Conservation (phyloP, 2,888 invertebrate genomes). For the Macrosiphum euphorbiae region DNA sequence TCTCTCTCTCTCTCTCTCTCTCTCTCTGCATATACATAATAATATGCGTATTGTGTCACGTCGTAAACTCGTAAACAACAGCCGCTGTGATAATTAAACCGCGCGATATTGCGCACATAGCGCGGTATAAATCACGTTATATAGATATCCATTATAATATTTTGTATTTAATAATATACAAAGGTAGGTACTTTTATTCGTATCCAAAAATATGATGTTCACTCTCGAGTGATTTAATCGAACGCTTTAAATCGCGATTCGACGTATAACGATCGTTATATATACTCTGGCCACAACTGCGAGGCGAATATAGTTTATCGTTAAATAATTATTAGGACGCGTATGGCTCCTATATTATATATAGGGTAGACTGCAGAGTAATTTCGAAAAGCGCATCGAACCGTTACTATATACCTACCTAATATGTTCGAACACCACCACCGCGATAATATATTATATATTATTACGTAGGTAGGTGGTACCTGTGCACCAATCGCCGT, state of each 20-base stretch:
- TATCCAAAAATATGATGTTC: background rate
- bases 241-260: background rate
- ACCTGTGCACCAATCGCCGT: background rate
- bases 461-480: background rate
- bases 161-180: background rate
- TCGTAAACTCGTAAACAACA: background rate
- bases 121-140: background rate
- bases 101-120: background rate
- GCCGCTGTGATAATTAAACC: background rate
- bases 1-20: rapidly evolving
- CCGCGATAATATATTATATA: background rate
- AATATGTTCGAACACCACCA: background rate
- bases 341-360: background rate
- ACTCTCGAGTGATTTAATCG: background rate
- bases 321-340: background rate
- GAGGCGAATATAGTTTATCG: background rate
- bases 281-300: background rate
- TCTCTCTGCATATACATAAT: no score
- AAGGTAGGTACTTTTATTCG: background rate
- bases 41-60: background rate
- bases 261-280: background rate
- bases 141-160: background rate
- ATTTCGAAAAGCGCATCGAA: background rate
- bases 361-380: background rate
- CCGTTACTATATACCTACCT: background rate